Base-by-base conservation (phyloP, 1,140 invertebrate species). In the Heterodera carotae region DNA sequence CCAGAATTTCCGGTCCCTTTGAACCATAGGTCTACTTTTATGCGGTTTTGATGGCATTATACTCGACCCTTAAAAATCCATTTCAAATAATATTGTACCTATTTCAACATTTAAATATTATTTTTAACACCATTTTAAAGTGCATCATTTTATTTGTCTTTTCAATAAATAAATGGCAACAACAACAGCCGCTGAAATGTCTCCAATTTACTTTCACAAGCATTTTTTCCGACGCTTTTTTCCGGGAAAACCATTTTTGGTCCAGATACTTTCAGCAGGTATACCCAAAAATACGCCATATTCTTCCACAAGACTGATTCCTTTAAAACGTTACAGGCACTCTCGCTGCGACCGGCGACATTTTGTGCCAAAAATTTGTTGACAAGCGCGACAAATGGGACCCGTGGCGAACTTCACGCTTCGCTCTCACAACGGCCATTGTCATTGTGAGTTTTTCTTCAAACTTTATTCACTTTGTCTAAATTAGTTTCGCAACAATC, bases 321-420 rank as follows among this genome's bases (percentile, higher is more conserved):
- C 7, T 12, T 77, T 33, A 60, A 29, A 10, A 33, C 36, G 4
- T 33, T 79, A 80, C 25, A 79, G 77, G 77, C 22, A 27, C 62
- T 3, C 66, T 81, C 3, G 80, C 81, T 15, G 43, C 69, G 8
- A 76, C 64, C 22, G 69, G 81, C n/a, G 82, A 81, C 56, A 66
- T 71, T 29, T 7, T 72, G 15, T 82, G 80, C 72, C 80, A 81
- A 43, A 60, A 79, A 39, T 25, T 60, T 22, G 59, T 81, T 36
- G 80, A 81, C 36, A 81, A 81, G 66, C 29, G 34, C 6, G 43
- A 78, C 22, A 15, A 79, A n/a, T 34, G 36, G n/a, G 80, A 81
- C 56, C 34, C 31, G 4, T 8, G 48, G 10, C 25, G 80, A 25
- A 29, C 78, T 25, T 69, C 75, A 29, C 62, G 69, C 25, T 81